phyloP scores from a whole-genome alignment of 92 coral and sea anemone genomes.

The Plumapathes pennacea region DNA sequence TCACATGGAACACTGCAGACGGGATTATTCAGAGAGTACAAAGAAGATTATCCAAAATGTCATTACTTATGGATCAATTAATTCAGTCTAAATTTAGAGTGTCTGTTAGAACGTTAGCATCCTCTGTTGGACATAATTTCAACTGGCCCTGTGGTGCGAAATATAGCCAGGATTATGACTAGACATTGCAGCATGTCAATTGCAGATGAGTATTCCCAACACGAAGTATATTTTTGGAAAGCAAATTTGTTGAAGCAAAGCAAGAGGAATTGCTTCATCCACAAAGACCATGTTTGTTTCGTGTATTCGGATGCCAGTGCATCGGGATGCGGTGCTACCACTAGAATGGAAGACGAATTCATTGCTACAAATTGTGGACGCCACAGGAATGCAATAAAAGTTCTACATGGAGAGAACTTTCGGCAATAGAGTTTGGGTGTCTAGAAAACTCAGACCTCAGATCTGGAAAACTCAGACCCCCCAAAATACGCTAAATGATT shows the following conservation, averaged over 20 bases:
- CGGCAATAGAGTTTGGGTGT: conserved; percentile 10
- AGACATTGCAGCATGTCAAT: conserved; percentile 39
- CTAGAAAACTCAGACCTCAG: too few species aligned
- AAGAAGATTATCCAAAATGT: conserved; percentile 30
- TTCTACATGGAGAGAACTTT: conserved; percentile 15
- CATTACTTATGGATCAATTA: neutral
- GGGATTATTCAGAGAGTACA: conserved; percentile 38
- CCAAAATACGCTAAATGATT: too few species aligned
- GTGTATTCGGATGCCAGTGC: conserved; percentile 20
- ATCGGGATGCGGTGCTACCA: conserved; percentile 1
- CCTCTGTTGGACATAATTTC: conserved; percentile 45
- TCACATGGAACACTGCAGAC: conserved; percentile 27
- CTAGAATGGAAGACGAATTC: conserved; percentile 1
- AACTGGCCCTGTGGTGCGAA: conserved; percentile 32
- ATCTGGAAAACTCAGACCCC: too few species aligned
- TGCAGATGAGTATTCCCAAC: conserved; percentile 42
- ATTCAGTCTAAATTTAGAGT: neutral
- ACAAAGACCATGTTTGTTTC: conserved; percentile 3
- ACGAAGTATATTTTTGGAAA: conserved; percentile 28
- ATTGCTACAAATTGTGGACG: conserved; percentile 13
- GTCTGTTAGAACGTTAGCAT: conserved; percentile 37
- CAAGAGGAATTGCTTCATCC: too few species aligned
- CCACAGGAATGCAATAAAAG: conserved; percentile 2
- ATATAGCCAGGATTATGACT: conserved; percentile 47
- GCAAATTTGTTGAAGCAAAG: too few species aligned